These are phyloP conservation scores for Druon quercuslanigerum DNA, from an alignment of 1,140 invertebrate species.

Conservation along the genomic window DNA sequence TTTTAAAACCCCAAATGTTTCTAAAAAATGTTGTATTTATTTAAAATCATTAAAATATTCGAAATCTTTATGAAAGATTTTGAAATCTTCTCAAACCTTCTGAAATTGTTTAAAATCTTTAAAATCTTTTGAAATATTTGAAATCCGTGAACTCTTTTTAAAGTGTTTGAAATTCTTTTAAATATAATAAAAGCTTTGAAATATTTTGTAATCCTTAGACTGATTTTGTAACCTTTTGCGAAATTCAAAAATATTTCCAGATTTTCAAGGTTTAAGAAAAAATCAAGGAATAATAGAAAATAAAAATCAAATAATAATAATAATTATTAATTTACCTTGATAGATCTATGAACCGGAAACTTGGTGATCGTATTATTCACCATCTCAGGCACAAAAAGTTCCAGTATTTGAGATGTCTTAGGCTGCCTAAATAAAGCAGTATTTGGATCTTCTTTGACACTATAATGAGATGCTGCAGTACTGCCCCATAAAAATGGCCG, in stretches of 20 bases:
- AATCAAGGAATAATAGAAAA: not conserved
- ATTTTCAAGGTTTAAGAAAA: too few species aligned
- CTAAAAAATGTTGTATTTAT: not conserved
- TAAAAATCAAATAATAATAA: not conserved
- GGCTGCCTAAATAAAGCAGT: slow-evolving; percentile 82
- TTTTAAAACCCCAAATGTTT: too few species aligned
- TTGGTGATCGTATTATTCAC: slow-evolving; percentile 82
- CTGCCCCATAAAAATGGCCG: slow-evolving; percentile 88
- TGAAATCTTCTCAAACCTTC: too few species aligned
- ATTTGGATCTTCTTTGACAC: slow-evolving; percentile 78
- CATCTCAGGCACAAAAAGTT: slow-evolving; percentile 80
- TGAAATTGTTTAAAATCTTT: too few species aligned
- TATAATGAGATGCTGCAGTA: slow-evolving; percentile 85
- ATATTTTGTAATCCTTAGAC: too few species aligned
- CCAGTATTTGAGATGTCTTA: slow-evolving; percentile 82
- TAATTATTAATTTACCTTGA: slow-evolving; percentile 54
- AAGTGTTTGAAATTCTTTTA: too few species aligned
- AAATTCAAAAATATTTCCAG: too few species aligned
- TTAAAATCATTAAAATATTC: not conserved
- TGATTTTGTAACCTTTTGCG: too few species aligned
- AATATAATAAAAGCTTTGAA: too few species aligned
- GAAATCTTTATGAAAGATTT: too few species aligned
- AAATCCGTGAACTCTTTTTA: too few species aligned
- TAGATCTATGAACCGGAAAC: slow-evolving; percentile 77
- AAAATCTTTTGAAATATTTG: too few species aligned